Percentiles rank a stretch among this genome's conserved stretches.
phyloP scores from a whole-genome alignment of 2,888 invertebrate genomes.

The Gastracanthus pulcherrimus region DNA sequence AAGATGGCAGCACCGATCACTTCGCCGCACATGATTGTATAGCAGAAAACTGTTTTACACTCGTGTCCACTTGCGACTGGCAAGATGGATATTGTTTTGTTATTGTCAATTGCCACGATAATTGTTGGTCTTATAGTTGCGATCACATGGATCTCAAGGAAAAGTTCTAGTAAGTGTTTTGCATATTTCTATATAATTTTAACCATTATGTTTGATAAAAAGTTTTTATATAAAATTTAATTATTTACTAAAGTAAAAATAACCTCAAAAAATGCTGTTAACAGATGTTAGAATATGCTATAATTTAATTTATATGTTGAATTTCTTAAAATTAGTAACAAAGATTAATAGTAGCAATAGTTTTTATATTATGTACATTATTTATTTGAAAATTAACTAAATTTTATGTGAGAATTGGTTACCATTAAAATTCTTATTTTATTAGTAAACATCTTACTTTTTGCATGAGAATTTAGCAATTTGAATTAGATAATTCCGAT shows the following conservation, averaged over 20 bases:
- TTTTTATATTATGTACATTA: too few species aligned
- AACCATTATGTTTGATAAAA: background rate
- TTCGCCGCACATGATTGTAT: background rate
- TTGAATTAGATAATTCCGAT: too few species aligned
- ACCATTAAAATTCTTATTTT: too few species aligned
- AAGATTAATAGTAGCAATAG: background rate
- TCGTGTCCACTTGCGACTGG: slow-evolving; percentile 9
- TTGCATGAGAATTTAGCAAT: too few species aligned
- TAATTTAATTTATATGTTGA: background rate
- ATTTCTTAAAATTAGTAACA: background rate
- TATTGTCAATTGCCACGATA: slow-evolving; percentile 63
- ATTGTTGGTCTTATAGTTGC: slow-evolving; percentile 64
- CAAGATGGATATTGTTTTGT: slow-evolving; percentile 70
- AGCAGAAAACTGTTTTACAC: slow-evolving; percentile 39
- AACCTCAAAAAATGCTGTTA: slow-evolving; percentile 10
- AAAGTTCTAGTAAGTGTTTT: slow-evolving; percentile 62
- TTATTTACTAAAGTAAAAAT: background rate
- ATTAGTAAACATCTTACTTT: too few species aligned
- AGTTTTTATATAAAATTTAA: background rate
- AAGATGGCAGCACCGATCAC: slow-evolving; percentile 32
- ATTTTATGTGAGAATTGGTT: too few species aligned
- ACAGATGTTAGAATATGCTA: background rate
- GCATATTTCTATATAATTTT: too few species aligned
- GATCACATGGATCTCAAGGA: slow-evolving; percentile 63
- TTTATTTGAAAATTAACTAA: too few species aligned